Percentiles rank a stretch among this genome's conserved stretches.
phyloP scores from a whole-genome alignment of 2,113 vertebrate species.

The Alligator mississippiensis region DNA sequence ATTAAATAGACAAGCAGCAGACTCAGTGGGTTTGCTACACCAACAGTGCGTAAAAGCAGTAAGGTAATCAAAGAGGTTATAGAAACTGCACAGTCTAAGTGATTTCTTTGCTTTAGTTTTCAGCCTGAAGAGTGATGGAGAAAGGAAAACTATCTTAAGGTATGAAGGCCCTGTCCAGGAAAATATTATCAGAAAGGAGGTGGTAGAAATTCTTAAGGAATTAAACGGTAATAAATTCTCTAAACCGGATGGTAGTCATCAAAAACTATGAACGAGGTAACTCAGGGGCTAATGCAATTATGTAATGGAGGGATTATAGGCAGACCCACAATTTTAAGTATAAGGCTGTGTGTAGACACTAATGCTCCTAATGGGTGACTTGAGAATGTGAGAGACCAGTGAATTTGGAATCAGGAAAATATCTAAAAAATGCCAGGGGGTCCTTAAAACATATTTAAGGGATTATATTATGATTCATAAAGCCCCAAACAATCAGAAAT shows the following conservation, averaged over 20 bases:
- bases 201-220: not conserved
- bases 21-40: not conserved
- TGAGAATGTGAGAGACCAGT: not conserved
- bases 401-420: not conserved
- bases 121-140: not conserved
- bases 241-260: not conserved
- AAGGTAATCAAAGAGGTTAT: not conserved
- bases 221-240: not conserved
- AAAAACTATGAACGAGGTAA: not conserved
- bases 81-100: not conserved
- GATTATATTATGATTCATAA: not conserved
- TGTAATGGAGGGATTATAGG: not conserved
- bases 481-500: not conserved
- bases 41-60: not conserved
- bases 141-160: not conserved
- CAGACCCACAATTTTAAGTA: not conserved
- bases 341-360: not conserved
- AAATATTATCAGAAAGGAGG: not conserved
- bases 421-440: not conserved
- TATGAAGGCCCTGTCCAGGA: not conserved
- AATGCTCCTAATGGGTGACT: not conserved
- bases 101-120: constrained; percentile 2
- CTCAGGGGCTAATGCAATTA: not conserved
- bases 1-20: not conserved
- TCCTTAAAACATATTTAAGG: not conserved